Evolutionary conservation across 2,888 invertebrate species (phyloP).

Genomic region (Apotomis capreana): DNA sequence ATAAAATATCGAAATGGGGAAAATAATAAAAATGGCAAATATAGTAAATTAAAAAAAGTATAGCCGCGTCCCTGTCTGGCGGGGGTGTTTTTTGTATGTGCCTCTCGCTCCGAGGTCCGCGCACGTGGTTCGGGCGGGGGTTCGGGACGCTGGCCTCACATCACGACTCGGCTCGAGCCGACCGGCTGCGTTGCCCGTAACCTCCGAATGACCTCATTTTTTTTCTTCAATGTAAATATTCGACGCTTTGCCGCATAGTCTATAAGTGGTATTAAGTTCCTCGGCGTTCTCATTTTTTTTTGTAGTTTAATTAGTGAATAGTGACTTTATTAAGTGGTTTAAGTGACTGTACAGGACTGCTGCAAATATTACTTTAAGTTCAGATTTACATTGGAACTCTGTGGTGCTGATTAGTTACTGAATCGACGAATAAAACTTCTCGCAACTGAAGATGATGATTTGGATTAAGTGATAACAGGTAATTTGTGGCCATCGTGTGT

Average conservation of each 20-base stretch:
- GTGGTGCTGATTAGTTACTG: slow-evolving; percentile 56
- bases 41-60: slow-evolving; percentile 83
- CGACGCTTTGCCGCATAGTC: slow-evolving; percentile 80
- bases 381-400: slow-evolving; percentile 44
- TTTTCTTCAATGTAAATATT: slow-evolving; percentile 83
- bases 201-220: slow-evolving; percentile 83
- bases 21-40: slow-evolving; percentile 82
- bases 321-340: slow-evolving; percentile 35
- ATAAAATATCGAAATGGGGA: slow-evolving; percentile 84
- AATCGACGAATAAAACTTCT: slow-evolving; percentile 47
- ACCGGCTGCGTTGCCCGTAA: slow-evolving; percentile 82
- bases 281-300: slow-evolving; percentile 65
- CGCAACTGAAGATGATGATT: slow-evolving; percentile 52
- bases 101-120: slow-evolving; percentile 70
- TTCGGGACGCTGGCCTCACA: slow-evolving; percentile 65
- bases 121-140: slow-evolving; percentile 74
- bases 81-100: slow-evolving; percentile 46
- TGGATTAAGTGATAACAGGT: slow-evolving; percentile 52
- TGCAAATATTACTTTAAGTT: slow-evolving; percentile 31
- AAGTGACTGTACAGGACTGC: slow-evolving; percentile 25
- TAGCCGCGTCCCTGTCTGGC: slow-evolving; percentile 61
- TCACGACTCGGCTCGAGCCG: slow-evolving; percentile 81
- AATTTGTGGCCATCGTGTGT: slow-evolving; percentile 47
- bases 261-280: slow-evolving; percentile 83
- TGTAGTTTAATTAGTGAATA: slow-evolving; percentile 47